A percentile compares a stretch with the other conserved stretches of the same genome.
phyloP scores from a whole-genome alignment of 2,888 invertebrate genomes.

The Dryadula phaetusa region DNA sequence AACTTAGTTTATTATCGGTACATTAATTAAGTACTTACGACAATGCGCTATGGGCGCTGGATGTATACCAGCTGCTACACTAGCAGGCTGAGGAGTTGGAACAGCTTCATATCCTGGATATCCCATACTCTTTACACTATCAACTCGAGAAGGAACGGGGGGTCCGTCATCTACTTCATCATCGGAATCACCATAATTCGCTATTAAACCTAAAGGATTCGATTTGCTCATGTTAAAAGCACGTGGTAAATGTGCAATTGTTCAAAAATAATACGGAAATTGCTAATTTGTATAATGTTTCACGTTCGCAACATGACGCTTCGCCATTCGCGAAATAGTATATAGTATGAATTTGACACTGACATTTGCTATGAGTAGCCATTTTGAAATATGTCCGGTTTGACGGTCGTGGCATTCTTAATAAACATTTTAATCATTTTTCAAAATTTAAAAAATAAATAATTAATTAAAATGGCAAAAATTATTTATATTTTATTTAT shows the following conservation, averaged over 20 bases:
- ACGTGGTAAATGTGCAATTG: constrained; percentile 10
- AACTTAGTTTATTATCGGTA: constrained; percentile 11
- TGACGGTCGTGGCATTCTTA: background rate
- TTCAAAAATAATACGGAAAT: constrained; percentile 13
- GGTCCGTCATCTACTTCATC: constrained; percentile 66
- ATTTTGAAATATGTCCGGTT: constrained; percentile 14
- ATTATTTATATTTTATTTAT: no score
- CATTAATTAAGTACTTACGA: constrained; percentile 59
- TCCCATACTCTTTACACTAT: constrained; percentile 31
- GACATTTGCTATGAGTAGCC: constrained; percentile 17
- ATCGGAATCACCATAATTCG: constrained; percentile 74
- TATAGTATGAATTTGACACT: constrained; percentile 4
- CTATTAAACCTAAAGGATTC: constrained; percentile 70
- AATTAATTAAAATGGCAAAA: no score
- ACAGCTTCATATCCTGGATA: constrained; percentile 39
- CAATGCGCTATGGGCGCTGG: constrained; percentile 76
- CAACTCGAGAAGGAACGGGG: constrained; percentile 26
- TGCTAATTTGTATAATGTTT: constrained; percentile 15
- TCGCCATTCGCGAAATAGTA: constrained; percentile 20
- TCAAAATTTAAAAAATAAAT: no score
- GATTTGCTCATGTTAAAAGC: constrained; percentile 68
- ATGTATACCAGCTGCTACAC: constrained; percentile 58
- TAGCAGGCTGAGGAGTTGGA: constrained; percentile 39
- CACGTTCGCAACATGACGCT: constrained; percentile 14
- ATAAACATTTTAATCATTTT: no score